Evolutionary conservation across 2,797 vertebrate species (phyloP).

Genomic region (Urocyon cinereoargenteus): DNA sequence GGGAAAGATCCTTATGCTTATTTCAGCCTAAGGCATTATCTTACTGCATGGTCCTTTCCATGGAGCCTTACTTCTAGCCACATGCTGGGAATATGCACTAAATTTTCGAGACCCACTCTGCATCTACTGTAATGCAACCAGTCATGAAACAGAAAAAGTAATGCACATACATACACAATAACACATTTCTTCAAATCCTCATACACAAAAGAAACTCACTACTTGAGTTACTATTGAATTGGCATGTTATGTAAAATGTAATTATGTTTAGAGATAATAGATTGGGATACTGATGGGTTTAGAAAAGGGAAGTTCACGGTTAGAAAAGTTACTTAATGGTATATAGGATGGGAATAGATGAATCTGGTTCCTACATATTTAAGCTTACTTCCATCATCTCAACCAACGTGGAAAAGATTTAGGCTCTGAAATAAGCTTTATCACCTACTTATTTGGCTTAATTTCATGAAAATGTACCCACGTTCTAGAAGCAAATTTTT

Average conservation of each 20-base stretch:
- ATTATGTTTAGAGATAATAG: not conserved
- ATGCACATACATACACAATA: not conserved
- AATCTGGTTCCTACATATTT: not conserved
- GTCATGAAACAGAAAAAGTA: not conserved
- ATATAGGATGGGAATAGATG: not conserved
- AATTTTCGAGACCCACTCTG: not conserved
- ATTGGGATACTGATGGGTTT: not conserved
- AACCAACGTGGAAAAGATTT: not conserved
- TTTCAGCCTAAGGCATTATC: not conserved
- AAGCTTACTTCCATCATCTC: not conserved
- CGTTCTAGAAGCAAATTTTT: not conserved
- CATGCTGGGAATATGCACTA: not conserved
- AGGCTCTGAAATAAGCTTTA: constrained; percentile 8
- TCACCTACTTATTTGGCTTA: not conserved
- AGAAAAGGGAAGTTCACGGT: not conserved
- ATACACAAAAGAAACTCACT: not conserved
- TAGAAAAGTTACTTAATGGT: not conserved
- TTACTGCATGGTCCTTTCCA: not conserved
- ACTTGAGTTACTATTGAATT: not conserved
- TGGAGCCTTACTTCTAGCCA: not conserved
- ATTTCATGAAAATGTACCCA: not conserved
- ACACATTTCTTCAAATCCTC: not conserved
- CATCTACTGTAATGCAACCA: not conserved
- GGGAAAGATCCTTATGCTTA: not conserved
- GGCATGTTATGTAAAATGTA: not conserved